phyloP scores from a whole-genome alignment of 2,888 invertebrate genomes.

The Nomada flava region DNA sequence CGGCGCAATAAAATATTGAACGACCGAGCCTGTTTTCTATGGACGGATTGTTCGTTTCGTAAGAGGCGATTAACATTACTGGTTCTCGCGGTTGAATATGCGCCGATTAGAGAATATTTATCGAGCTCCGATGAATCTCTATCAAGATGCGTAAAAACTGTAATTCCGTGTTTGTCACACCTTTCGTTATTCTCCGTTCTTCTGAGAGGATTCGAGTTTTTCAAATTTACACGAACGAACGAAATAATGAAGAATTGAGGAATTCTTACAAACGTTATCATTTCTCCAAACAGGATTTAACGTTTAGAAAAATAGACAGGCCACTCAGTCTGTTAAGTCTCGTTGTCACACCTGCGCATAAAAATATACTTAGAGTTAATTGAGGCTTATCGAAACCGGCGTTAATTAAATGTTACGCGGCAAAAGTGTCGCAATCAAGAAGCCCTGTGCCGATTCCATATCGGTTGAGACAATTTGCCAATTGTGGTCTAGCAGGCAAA shows the following conservation, averaged over 20 bases:
- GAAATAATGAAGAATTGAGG: no score
- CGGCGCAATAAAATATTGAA: neutral
- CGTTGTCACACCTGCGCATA: neutral
- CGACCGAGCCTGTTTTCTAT: conserved; percentile 1
- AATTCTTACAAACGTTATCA: no score
- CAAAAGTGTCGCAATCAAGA: neutral
- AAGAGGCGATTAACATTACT: conserved; percentile 42
- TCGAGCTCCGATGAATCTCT: neutral
- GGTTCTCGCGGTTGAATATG: conserved; percentile 5
- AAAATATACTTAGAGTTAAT: conserved; percentile 2
- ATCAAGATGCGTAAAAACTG: neutral
- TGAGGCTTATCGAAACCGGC: conserved; percentile 1
- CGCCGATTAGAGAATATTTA: conserved; percentile 12
- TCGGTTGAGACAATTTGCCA: conserved; percentile 15
- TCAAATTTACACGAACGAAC: no score
- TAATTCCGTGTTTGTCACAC: no score
- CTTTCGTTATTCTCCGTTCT: no score
- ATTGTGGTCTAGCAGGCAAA: conserved; percentile 11
- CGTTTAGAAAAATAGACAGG: neutral
- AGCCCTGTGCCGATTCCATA: conserved; percentile 7
- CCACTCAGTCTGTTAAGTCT: neutral
- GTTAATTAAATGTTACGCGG: conserved; percentile 32
- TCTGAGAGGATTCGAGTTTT: no score
- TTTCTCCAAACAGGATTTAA: no score
- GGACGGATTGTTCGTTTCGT: conserved; percentile 7